Conservation (phyloP, 2,113 vertebrate species). For the Notarius lentiginosus region DNA sequence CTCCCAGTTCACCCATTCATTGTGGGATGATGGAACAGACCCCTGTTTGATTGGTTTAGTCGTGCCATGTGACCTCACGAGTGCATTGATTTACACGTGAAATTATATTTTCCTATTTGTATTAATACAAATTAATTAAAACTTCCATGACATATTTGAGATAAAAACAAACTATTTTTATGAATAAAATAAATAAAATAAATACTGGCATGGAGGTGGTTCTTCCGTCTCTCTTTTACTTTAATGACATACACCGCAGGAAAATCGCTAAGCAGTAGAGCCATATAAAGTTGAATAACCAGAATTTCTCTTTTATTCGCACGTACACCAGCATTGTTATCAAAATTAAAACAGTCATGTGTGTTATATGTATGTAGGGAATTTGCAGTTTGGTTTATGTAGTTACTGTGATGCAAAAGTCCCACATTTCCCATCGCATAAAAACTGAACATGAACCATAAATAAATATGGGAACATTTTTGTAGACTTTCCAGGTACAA, state of each 20-base stretch:
- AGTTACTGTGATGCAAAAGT: not conserved
- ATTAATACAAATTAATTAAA: too few relatives aligned
- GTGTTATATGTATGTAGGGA: not conserved
- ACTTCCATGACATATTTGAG: too few relatives aligned
- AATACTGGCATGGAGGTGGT: not conserved
- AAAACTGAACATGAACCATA: not conserved
- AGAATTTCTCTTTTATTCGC: not conserved
- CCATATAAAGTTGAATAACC: not conserved
- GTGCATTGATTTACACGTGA: not conserved
- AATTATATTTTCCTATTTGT: not conserved
- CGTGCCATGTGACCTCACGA: not conserved
- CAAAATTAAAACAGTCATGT: not conserved
- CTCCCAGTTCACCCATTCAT: not conserved
- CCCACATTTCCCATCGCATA: not conserved
- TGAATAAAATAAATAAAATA: not conserved
- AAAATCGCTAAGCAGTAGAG: not conserved
- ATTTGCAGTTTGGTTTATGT: not conserved
- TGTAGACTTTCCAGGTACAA: not conserved
- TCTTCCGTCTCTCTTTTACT: not conserved
- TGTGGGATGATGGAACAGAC: not conserved
- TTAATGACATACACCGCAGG: not conserved
- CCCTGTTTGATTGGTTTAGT: not conserved
- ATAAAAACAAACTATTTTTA: too few relatives aligned
- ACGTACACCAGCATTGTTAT: not conserved
- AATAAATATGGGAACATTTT: not conserved